Evolutionary conservation across 1,140 invertebrate genomes (phyloP).

Genomic region (Drosophila pseudoobscura): DNA sequence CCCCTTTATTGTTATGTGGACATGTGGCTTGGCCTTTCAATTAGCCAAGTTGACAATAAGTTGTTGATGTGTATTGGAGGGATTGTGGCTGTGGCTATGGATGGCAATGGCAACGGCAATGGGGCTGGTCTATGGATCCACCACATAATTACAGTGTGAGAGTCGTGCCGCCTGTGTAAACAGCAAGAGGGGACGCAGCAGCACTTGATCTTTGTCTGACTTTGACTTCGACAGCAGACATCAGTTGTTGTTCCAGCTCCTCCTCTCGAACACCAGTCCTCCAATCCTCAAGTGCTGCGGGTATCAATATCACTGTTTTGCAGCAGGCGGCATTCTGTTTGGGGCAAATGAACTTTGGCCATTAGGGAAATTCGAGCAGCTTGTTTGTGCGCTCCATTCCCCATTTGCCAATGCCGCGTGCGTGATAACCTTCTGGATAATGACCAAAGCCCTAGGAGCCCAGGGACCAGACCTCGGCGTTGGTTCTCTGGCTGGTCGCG

Average conservation of each 20-base stretch:
- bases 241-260: too few species aligned
- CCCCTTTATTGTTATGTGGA: slow-evolving; percentile 49
- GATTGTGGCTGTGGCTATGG: too few species aligned
- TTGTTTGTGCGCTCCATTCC: slow-evolving; percentile 46
- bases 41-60: slow-evolving; percentile 59
- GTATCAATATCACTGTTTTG: slow-evolving; percentile 57
- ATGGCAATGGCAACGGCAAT: slow-evolving; percentile 7
- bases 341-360: slow-evolving; percentile 76
- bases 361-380: slow-evolving; percentile 76
- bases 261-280: too few species aligned
- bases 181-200: slow-evolving; percentile 20
- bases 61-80: slow-evolving; percentile 38
- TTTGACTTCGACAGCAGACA: slow-evolving; percentile 8
- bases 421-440: slow-evolving; percentile 69
- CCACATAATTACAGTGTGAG: slow-evolving; percentile 71
- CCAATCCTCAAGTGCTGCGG: slow-evolving; percentile 19
- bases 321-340: neutral
- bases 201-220: slow-evolving; percentile 46
- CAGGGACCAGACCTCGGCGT: slow-evolving; percentile 22
- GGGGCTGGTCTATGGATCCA: slow-evolving; percentile 21
- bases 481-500: slow-evolving; percentile 34
- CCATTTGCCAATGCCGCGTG: slow-evolving; percentile 20
- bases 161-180: slow-evolving; percentile 72
- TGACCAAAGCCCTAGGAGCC: slow-evolving; percentile 43
- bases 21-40: slow-evolving; percentile 44